Evolutionary conservation across 1,140 invertebrate species (phyloP).

Genomic region (Lordiphosa stackelbergi): DNA sequence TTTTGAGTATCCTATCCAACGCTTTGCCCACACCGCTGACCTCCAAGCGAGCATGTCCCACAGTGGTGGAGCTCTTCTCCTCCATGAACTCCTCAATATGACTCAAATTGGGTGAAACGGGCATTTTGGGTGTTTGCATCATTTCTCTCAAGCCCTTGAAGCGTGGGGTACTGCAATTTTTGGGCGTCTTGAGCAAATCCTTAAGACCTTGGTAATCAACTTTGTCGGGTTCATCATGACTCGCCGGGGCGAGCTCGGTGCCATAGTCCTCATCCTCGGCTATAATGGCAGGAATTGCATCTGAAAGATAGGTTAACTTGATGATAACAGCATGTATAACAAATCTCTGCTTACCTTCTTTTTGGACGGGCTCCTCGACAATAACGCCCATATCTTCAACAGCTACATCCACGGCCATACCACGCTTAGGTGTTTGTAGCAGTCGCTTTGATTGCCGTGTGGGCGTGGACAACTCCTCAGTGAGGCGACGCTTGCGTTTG

Average conservation of each 20-base stretch:
- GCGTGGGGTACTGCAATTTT: conserved; percentile 60
- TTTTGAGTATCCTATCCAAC: conserved; percentile 51
- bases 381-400: conserved; percentile 58
- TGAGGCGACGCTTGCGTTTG: conserved; percentile 38
- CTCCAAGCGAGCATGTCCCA: not conserved
- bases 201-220: conserved; percentile 51
- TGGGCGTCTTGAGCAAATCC: conserved; percentile 54
- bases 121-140: conserved; percentile 51
- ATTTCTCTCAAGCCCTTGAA: conserved; percentile 55
- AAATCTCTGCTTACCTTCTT: conserved; percentile 28
- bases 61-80: conserved; percentile 6
- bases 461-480: conserved; percentile 42
- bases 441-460: conserved; percentile 40
- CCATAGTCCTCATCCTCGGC: conserved; percentile 53
- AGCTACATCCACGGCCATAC: conserved; percentile 39
- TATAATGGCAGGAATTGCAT: not conserved
- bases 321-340: not conserved
- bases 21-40: conserved; percentile 4
- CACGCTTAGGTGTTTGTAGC: conserved; percentile 26
- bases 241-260: conserved; percentile 25
- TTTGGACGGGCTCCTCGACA: conserved; percentile 36
- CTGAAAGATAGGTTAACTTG: conserved; percentile 11
- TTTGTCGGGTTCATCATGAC: conserved; percentile 33
- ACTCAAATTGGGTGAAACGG: conserved; percentile 46
- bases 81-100: conserved; percentile 59